These are phyloP conservation scores for Eriosoma lanigerum DNA, from an alignment of 1,140 invertebrate genomes.

Conservation along the genomic window DNA sequence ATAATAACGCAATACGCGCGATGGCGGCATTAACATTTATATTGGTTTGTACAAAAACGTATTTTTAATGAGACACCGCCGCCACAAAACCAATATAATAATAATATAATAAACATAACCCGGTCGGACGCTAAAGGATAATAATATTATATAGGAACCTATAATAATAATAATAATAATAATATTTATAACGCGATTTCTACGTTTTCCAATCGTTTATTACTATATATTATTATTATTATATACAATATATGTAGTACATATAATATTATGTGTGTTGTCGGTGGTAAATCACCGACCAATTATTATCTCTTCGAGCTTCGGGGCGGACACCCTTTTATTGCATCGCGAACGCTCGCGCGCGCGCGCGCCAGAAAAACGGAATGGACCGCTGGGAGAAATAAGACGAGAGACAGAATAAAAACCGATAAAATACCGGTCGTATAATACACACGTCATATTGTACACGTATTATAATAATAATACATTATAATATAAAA, in stretches of 20 bases:
- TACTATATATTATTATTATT: no score
- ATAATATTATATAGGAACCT: no score
- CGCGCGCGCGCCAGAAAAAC: neutral
- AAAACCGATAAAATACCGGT: slow-evolving; percentile 14
- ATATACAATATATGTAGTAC: neutral
- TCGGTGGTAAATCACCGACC: slow-evolving; percentile 47
- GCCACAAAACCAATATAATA: slow-evolving; percentile 35
- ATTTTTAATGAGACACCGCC: slow-evolving; percentile 42
- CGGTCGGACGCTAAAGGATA: slow-evolving; percentile 11
- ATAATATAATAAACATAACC: slow-evolving; percentile 4
- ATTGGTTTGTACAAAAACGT: slow-evolving; percentile 38
- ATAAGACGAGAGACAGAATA: no score
- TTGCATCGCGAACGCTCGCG: neutral
- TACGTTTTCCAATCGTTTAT: slow-evolving; percentile 36
- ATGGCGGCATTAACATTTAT: slow-evolving; percentile 52
- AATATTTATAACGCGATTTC: slow-evolving; percentile 40
- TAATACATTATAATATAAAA: no score
- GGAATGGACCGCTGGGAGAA: neutral
- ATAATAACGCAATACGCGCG: no score
- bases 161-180: neutral
- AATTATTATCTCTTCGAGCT: slow-evolving; percentile 46
- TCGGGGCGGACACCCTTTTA: slow-evolving; percentile 37
- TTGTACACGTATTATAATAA: no score
- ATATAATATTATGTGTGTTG: no score
- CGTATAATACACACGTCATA: neutral